phyloP scores from a whole-genome alignment of 2,888 invertebrate species.

The Dicycla oo region DNA sequence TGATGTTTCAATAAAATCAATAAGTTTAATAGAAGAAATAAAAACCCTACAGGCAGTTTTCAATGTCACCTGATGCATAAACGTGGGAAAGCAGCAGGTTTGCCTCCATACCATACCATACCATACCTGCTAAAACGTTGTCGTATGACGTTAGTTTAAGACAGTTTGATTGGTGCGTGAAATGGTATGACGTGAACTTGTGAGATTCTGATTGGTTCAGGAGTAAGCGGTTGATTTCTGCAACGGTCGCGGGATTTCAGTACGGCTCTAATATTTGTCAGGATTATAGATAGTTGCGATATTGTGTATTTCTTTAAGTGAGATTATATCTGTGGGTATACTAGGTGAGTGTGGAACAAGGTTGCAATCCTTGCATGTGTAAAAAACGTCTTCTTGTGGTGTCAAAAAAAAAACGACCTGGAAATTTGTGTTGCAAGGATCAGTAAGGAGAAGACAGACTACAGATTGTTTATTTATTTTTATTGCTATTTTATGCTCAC shows the following conservation, averaged over 20 bases:
- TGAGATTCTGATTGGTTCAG: neutral
- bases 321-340: too few species aligned
- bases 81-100: constrained; percentile 25
- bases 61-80: constrained; percentile 37
- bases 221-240: neutral
- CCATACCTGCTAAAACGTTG: too few species aligned
- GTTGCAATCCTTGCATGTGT: too few species aligned
- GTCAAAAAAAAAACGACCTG: neutral
- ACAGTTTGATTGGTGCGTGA: constrained; percentile 2
- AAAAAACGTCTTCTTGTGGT: too few species aligned
- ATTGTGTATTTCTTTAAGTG: neutral
- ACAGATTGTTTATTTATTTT: too few species aligned
- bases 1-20: constrained; percentile 22
- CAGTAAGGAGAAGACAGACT: neutral
- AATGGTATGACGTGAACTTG: neutral
- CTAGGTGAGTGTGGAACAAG: too few species aligned
- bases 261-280: neutral
- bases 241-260: neutral
- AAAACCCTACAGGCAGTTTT: neutral
- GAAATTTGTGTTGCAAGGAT: neutral
- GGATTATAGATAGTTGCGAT: neutral
- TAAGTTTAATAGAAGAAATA: neutral
- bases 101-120: neutral
- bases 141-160: neutral
- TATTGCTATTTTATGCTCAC: too few species aligned